These are phyloP conservation scores for Danio aesculapii DNA, from an alignment of 2,797 vertebrate species.

Conservation along the genomic window DNA sequence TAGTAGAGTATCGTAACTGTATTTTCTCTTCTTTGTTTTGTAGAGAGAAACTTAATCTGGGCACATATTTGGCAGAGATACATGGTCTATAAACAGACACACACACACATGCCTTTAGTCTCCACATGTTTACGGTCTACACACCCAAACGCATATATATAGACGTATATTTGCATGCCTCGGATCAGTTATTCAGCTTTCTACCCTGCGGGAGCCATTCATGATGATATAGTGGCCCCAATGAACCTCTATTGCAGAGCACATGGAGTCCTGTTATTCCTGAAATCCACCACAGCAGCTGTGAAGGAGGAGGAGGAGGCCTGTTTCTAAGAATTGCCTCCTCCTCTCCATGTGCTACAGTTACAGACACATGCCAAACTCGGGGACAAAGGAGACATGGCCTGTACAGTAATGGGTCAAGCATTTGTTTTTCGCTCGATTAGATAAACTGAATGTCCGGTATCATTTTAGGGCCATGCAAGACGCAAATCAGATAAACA, in stretches of 20 bases:
- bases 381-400: conserved; percentile 41
- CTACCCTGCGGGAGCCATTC: neutral
- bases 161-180: neutral
- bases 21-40: neutral
- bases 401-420: conserved; percentile 8
- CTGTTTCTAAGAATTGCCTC: conserved; percentile 59
- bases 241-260: conserved; percentile 45
- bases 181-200: neutral
- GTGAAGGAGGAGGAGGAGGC: conserved; percentile 55
- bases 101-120: no score
- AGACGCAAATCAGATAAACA: conserved; percentile 44
- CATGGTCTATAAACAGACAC: no score
- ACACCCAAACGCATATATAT: neutral
- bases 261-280: conserved; percentile 75
- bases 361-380: conserved; percentile 28
- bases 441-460: conserved; percentile 8
- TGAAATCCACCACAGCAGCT: conserved; percentile 67
- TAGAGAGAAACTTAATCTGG: neutral
- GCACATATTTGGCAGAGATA: neutral
- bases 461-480: conserved; percentile 3
- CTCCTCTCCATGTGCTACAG: conserved; percentile 46
- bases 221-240: neutral
- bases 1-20: no score
- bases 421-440: conserved; percentile 41
- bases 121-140: neutral